These are phyloP conservation scores for Brachionus manjavacas DNA, from an alignment of 1,140 invertebrate genomes.

Conservation along the genomic window DNA sequence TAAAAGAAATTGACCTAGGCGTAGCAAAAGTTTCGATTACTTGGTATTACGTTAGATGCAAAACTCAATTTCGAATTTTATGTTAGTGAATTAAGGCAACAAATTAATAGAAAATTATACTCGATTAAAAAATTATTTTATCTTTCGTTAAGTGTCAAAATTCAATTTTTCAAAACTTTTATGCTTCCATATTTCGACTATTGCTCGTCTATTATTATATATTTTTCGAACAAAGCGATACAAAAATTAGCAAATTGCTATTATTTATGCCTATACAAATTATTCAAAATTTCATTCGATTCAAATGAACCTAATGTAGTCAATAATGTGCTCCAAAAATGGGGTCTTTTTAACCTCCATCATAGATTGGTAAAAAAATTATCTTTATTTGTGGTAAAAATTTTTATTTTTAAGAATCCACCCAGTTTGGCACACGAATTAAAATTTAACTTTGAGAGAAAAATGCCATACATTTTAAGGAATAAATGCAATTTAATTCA, in stretches of 20 bases:
- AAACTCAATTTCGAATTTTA: not conserved
- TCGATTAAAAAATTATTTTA: not conserved
- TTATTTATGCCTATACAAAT: not conserved
- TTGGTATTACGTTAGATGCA: not conserved
- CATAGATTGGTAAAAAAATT: slow-evolving; percentile 2
- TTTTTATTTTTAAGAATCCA: not conserved
- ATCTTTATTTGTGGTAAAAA: not conserved
- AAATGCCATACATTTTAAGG: not conserved
- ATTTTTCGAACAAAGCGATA: not conserved
- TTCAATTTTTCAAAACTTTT: not conserved
- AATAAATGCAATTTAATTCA: not conserved
- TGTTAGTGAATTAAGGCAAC: not conserved
- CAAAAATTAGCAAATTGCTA: no score
- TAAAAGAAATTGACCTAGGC: no score
- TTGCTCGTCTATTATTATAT: not conserved
- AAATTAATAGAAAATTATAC: not conserved
- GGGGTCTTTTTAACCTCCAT: not conserved
- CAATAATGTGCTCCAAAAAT: not conserved
- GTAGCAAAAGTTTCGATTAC: not conserved
- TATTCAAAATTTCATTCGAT: not conserved
- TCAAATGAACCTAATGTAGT: not conserved
- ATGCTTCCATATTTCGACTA: not conserved
- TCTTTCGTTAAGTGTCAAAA: not conserved
- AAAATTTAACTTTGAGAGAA: slow-evolving; percentile 4
- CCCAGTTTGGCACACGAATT: not conserved